These are phyloP conservation scores for Aleiodes alternator DNA, from an alignment of 2,888 invertebrate species.

Conservation along the genomic window DNA sequence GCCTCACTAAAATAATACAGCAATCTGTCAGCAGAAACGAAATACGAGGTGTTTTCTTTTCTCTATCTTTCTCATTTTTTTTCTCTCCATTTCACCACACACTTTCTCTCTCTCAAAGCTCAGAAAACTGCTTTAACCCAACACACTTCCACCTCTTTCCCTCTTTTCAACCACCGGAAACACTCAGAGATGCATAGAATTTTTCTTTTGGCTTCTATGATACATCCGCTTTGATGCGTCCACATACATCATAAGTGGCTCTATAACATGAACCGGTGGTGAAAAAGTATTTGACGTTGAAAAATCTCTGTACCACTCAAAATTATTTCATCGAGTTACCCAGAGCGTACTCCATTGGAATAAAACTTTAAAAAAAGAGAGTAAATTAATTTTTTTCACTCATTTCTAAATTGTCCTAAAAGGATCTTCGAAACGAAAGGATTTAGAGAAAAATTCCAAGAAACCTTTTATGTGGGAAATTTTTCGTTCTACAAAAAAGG, in stretches of 20 bases:
- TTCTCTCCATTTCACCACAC: conserved; percentile 14
- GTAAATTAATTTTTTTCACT: too few relatives aligned
- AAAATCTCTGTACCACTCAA: too few relatives aligned
- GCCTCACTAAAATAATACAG: conserved; percentile 55
- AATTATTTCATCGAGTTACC: too few relatives aligned
- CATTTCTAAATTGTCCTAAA: too few relatives aligned
- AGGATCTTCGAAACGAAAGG: too few relatives aligned
- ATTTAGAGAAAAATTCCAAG: too few relatives aligned
- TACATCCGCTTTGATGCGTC: conserved; percentile 46
- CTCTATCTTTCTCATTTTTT: not conserved
- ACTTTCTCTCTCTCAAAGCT: conserved; percentile 14
- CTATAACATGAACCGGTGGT: not conserved
- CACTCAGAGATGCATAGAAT: conserved; percentile 59
- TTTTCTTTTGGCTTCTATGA: conserved; percentile 54
- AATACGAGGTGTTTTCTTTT: conserved; percentile 24
- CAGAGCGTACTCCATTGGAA: too few relatives aligned
- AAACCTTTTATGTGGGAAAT: too few relatives aligned
- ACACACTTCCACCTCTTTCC: not conserved
- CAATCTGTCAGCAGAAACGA: conserved; percentile 50
- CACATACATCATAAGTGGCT: conserved; percentile 30
- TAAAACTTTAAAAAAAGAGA: too few relatives aligned
- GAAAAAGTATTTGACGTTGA: too few relatives aligned
- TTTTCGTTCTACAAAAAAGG: too few relatives aligned
- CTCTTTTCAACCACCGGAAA: conserved; percentile 33
- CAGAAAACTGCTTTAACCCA: conserved; percentile 16